These are phyloP conservation scores for Brachyhypopomus occidentalis DNA, from an alignment of 2,113 vertebrate genomes.

Conservation along the genomic window DNA sequence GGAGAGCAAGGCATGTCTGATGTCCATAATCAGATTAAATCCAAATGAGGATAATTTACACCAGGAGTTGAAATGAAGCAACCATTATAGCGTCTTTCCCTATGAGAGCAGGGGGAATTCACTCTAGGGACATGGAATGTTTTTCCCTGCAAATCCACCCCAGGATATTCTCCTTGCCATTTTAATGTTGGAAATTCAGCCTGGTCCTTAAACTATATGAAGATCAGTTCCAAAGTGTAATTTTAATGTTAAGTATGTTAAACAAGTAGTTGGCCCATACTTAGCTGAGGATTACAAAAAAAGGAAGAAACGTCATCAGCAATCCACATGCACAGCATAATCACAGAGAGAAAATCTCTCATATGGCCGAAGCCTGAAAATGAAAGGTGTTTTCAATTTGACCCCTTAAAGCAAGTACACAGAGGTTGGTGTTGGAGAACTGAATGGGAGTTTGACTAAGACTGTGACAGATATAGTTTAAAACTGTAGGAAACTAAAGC, in stretches of 20 bases:
- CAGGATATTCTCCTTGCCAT: too few species aligned
- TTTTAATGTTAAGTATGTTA: not conserved
- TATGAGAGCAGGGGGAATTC: constrained; percentile 17
- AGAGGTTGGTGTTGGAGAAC: constrained; percentile 16
- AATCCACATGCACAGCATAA: constrained; percentile 15
- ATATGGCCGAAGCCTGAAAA: constrained; percentile 11
- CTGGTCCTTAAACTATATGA: constrained; percentile 17
- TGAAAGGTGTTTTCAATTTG: constrained; percentile 53
- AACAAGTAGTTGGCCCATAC: not conserved
- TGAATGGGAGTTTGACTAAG: constrained; percentile 36
- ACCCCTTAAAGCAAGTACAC: constrained; percentile 17
- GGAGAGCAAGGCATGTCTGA: constrained; percentile 49
- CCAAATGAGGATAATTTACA: constrained; percentile 45
- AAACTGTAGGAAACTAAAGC: constrained; percentile 1
- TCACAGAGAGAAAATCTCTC: constrained; percentile 17
- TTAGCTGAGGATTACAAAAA: constrained; percentile 27
- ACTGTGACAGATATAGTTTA: constrained; percentile 25
- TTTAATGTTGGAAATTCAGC: not conserved
- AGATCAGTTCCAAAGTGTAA: not conserved
- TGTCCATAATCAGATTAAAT: constrained; percentile 58
- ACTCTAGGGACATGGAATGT: not conserved
- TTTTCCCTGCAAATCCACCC: not conserved
- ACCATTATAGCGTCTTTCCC: not conserved
- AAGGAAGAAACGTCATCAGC: constrained; percentile 28
- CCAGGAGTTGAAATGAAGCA: constrained; percentile 34